Percentiles rank a stretch among this genome's conserved stretches.
phyloP scores from a whole-genome alignment of 2,797 vertebrate genomes.

The Lagocephalus sceleratus region DNA sequence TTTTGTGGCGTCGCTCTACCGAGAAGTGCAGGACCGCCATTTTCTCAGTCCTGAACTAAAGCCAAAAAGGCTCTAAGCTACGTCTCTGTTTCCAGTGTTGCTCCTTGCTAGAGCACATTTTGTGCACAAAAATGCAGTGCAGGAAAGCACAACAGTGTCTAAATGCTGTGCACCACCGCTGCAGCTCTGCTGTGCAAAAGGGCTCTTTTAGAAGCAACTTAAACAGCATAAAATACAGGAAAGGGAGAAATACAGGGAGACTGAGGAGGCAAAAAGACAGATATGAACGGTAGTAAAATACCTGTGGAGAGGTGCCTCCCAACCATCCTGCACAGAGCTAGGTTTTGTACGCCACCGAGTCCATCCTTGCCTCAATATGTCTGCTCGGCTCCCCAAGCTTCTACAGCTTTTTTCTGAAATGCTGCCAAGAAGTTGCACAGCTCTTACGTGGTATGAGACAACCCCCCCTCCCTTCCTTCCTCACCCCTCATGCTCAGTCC shows the following conservation, averaged over 20 bases:
- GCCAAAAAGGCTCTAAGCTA: constrained; percentile 81
- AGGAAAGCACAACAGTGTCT: constrained; percentile 10
- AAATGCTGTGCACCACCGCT: constrained; percentile 41
- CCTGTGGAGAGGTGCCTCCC: constrained; percentile 86
- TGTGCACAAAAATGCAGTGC: constrained; percentile 22
- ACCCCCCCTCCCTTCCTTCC: constrained; percentile 54
- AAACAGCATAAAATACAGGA: constrained; percentile 42
- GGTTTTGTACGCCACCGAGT: constrained; percentile 77
- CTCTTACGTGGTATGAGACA: constrained; percentile 73
- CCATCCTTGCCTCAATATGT: constrained; percentile 86
- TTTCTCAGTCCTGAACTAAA: constrained; percentile 86
- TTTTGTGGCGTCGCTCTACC: constrained; percentile 75
- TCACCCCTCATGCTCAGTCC: constrained; percentile 56
- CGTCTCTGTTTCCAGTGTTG: constrained; percentile 59
- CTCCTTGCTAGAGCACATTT: constrained; percentile 26
- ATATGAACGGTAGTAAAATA: constrained; percentile 72
- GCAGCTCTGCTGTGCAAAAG: constrained; percentile 31
- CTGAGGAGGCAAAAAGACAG: constrained; percentile 7
- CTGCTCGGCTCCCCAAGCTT: constrained; percentile 78
- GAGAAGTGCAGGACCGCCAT: constrained; percentile 87
- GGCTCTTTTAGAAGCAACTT: constrained; percentile 23
- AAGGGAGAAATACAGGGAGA: constrained; percentile 14
- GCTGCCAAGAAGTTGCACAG: constrained; percentile 85
- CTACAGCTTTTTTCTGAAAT: constrained; percentile 84
- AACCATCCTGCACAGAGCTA: constrained; percentile 85